phyloP scores from a whole-genome alignment of 92 coral and sea anemone genomes.

The Zoanthus sansibaricus region DNA sequence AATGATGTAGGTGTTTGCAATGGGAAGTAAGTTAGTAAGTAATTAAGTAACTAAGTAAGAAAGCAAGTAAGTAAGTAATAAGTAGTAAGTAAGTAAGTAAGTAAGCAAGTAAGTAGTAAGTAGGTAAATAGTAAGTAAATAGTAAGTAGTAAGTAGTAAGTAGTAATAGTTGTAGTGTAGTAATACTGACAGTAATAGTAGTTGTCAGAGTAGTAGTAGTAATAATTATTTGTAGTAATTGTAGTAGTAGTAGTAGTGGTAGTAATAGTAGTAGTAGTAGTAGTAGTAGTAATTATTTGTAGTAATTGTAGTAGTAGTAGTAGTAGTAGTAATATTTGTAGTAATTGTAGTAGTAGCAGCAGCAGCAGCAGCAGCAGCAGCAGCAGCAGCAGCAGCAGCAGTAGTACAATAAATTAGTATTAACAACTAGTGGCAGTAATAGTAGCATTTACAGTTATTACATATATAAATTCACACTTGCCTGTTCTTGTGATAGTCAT shows the following conservation, averaged over 20 bases:
- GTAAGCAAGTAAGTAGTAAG: too few relatives aligned
- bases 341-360: neutral
- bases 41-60: too few relatives aligned
- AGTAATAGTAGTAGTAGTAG: neutral
- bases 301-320: neutral
- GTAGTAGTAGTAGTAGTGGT: neutral
- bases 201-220: neutral
- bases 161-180: neutral
- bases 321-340: neutral
- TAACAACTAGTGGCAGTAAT: neutral
- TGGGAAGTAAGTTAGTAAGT: too few relatives aligned
- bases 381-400: neutral
- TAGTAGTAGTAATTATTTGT: neutral
- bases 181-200: neutral
- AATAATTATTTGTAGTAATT: neutral
- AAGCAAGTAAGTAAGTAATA: too few relatives aligned
- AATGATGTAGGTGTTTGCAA: too few relatives aligned
- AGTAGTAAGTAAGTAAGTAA: too few relatives aligned
- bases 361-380: neutral
- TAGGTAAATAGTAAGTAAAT: too few relatives aligned
- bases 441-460: neutral
- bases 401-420: neutral
- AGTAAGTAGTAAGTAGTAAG: too few relatives aligned
- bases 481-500: slow-evolving; percentile 63
- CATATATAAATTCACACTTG: neutral